Conservation (phyloP, 1,140 invertebrate genomes). For the Rhagoletis zephyria region DNA sequence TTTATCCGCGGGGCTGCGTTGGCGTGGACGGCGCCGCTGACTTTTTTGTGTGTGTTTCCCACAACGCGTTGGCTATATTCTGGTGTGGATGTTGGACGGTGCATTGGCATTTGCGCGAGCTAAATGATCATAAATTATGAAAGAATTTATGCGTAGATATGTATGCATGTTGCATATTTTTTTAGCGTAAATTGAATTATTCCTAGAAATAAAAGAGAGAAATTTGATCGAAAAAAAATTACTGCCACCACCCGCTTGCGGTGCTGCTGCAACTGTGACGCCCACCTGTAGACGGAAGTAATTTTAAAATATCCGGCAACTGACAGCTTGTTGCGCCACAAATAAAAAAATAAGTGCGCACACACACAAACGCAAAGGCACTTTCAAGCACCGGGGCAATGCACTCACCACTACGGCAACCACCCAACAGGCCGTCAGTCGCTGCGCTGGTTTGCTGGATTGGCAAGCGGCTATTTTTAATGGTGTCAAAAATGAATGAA, state of each 20-base stretch:
- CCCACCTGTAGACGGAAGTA: conserved; percentile 31
- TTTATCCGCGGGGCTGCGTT: neutral
- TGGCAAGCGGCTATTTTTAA: neutral
- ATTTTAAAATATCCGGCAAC: conserved; percentile 44
- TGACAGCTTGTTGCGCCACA: conserved; percentile 12
- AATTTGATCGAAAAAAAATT: neutral
- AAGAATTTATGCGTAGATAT: neutral
- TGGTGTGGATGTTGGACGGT: neutral
- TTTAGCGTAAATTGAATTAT: neutral
- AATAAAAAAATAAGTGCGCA: no score
- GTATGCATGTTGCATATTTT: conserved; percentile 1
- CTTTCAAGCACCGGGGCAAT: neutral
- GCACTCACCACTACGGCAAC: neutral
- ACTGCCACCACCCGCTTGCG: neutral
- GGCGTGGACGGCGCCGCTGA: no score
- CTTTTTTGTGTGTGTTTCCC: neutral
- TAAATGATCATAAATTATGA: conserved; percentile 32
- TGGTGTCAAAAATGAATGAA: conserved; percentile 37
- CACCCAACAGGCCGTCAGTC: neutral
- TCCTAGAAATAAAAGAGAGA: neutral
- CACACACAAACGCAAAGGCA: no score
- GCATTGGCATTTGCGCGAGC: conserved; percentile 19
- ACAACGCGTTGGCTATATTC: neutral
- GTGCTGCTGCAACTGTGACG: neutral
- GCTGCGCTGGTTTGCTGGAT: neutral